Evolutionary conservation across 2,888 invertebrate species (phyloP), one percentile per base, ranked within the genome.

Genomic region (Protophormia terraenovae): DNA sequence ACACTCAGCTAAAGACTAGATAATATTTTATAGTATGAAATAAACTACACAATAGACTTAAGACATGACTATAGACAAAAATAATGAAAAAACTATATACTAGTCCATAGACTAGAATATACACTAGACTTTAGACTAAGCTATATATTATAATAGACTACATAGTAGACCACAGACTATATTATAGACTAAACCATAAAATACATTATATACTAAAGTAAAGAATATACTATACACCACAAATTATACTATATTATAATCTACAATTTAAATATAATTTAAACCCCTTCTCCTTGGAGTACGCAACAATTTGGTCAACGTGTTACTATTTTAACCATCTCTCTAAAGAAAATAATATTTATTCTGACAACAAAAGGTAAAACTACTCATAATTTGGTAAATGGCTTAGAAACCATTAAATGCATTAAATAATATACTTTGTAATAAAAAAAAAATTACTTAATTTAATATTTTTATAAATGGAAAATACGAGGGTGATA

Each of bases 381-480:
- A 27, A n/a, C n/a, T n/a, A n/a, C n/a, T n/a, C 22, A 38, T 41
- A 66, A 38, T 71, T 62, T 41, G 29, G 29, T 41, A 71, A 71
- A 64, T 79, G 53, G 41, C 50, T 53, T 64, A 71, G 38, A 71
- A 79, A 41, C 62, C 62, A 79, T 71, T 79, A 79, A 71, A 53
- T 79, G 62, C 62, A 71, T 32, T 45, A 62, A 55, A 55, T 10
- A 53, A 41, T 45, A 55, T 53, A 38, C 19, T 53, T 64, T 41
- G 29, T 32, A 22, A 22, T 29, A 32, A 5, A 45, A 22, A 16
- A 22, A 64, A 22, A 14, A 38, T 62, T 47, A 53, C 29, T 27
- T 41, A 55, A 29, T 27, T 12, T 16, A 35, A 24, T 41, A 45
- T 14, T 22, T 38, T 38, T 38, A 62, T 62, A 24, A 38, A 62